A percentile compares a stretch with the other conserved stretches of the same genome.
These are phyloP conservation scores for Mixornis gularis DNA, from an alignment of 2,113 vertebrate species.

Conservation along the genomic window DNA sequence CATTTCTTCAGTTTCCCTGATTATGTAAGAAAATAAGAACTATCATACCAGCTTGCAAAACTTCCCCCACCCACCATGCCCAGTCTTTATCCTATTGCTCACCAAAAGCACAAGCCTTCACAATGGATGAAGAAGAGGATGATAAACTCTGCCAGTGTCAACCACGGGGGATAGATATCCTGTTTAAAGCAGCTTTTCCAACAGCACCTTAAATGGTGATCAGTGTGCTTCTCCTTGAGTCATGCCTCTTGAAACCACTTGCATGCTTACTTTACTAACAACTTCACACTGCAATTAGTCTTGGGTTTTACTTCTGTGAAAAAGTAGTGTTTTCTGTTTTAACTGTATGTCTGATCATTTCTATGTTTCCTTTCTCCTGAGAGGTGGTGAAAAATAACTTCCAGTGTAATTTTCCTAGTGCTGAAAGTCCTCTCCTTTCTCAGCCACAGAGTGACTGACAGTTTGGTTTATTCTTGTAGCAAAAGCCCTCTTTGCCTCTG, in stretches of 20 bases:
- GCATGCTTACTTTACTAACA: not conserved
- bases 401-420: not conserved
- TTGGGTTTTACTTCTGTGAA: not conserved
- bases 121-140: not conserved
- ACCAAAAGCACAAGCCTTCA: not conserved
- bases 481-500: not conserved
- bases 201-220: not conserved
- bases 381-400: not conserved
- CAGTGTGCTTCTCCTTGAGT: not conserved
- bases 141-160: not conserved
- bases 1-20: not conserved
- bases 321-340: not conserved
- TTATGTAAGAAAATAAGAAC: not conserved
- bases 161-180: accelerated
- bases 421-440: not conserved
- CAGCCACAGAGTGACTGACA: not conserved
- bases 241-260: not conserved
- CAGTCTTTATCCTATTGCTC: not conserved
- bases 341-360: not conserved
- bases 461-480: not conserved
- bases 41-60: not conserved
- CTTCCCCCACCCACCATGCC: accelerated
- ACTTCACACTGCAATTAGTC: not conserved
- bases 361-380: not conserved
- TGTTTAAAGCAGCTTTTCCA: not conserved